A percentile compares a stretch with the other conserved stretches of the same genome.
Conservation (phyloP, 1,140 invertebrate genomes). For the Lamellibrachia luymesi region DNA sequence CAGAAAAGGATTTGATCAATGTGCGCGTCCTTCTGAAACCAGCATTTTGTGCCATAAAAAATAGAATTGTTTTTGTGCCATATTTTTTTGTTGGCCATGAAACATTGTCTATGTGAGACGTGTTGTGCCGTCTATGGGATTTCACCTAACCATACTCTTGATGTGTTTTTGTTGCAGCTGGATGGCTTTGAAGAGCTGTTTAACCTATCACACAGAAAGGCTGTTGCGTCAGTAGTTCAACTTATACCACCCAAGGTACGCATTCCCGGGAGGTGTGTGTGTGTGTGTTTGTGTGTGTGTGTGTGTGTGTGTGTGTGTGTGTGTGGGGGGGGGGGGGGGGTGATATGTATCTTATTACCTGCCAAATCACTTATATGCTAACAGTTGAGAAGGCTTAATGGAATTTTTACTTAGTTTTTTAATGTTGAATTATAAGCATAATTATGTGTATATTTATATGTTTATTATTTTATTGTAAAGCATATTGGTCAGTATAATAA, state of each 20-base stretch:
- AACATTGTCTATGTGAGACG: too few relatives aligned
- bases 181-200: conserved; percentile 67
- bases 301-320: neutral
- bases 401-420: too few relatives aligned
- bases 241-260: conserved; percentile 65
- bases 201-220: conserved; percentile 70
- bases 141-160: neutral
- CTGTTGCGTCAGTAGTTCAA: conserved; percentile 69
- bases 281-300: neutral
- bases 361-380: too few relatives aligned
- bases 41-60: too few relatives aligned
- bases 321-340: neutral
- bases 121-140: neutral
- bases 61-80: too few relatives aligned
- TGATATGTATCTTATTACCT: neutral
- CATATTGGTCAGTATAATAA: neutral
- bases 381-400: too few relatives aligned
- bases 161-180: conserved; percentile 54
- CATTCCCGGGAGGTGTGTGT: neutral
- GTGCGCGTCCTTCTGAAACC: too few relatives aligned
- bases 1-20: too few relatives aligned
- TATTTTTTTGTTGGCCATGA: too few relatives aligned
- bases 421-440: neutral
- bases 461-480: neutral
- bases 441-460: neutral